Evolutionary conservation across 2,888 invertebrate species (phyloP).

Genomic region (Ferdinandea cuprea): DNA sequence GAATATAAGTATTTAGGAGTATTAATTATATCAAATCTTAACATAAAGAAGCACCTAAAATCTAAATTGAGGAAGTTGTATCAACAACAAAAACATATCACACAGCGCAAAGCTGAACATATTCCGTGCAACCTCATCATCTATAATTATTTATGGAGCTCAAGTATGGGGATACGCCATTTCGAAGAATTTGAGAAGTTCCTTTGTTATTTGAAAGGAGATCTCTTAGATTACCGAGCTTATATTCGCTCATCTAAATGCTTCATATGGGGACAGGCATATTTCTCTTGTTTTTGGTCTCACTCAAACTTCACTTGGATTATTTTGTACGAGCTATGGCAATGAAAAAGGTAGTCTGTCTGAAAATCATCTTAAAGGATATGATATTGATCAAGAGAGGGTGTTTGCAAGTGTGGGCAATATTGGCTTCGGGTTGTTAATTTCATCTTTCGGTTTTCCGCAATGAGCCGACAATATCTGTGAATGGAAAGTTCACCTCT

Average conservation of each 20-base stretch:
- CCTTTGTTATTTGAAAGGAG: background rate
- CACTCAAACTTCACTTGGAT: background rate
- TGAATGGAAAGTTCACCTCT: background rate
- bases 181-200: too few relatives aligned
- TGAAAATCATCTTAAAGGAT: too few relatives aligned
- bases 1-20: too few relatives aligned
- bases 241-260: background rate
- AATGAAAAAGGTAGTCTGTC: too few relatives aligned
- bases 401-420: background rate
- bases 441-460: background rate
- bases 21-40: too few relatives aligned
- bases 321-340: too few relatives aligned
- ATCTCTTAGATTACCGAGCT: background rate
- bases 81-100: too few relatives aligned
- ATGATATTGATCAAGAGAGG: background rate
- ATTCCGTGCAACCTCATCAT: too few relatives aligned
- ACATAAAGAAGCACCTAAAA: too few relatives aligned
- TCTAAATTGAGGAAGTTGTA: background rate
- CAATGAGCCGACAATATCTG: background rate
- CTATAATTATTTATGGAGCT: background rate
- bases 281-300: background rate
- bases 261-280: background rate
- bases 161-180: too few relatives aligned
- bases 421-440: background rate
- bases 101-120: too few relatives aligned